These are phyloP conservation scores for Panzeria rudis DNA, from an alignment of 2,888 invertebrate genomes.

Conservation along the genomic window DNA sequence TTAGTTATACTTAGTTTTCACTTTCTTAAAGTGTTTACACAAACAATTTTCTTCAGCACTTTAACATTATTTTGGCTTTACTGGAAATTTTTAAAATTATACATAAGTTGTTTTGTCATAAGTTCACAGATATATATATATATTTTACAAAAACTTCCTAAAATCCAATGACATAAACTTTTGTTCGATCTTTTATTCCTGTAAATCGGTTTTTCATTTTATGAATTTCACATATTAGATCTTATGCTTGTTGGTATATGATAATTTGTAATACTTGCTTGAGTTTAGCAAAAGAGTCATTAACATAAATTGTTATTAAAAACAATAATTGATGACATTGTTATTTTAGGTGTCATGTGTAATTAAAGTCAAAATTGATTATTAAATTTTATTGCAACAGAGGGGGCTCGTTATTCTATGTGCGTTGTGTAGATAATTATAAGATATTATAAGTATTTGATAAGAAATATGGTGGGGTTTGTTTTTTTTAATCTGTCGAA, in stretches of 20 bases:
- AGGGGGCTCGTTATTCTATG: background rate
- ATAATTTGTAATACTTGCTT: conserved; percentile 30
- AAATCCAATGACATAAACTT: too few species aligned
- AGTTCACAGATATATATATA: too few species aligned
- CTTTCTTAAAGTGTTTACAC: too few species aligned
- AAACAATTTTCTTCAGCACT: too few species aligned
- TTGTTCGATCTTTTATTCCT: too few species aligned
- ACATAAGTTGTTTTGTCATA: too few species aligned
- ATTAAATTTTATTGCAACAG: conserved; percentile 36
- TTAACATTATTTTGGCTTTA: too few species aligned
- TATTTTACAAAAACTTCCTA: too few species aligned
- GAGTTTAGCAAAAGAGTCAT: conserved; percentile 45
- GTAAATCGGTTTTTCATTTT: too few species aligned
- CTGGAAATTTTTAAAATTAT: too few species aligned
- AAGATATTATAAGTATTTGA: background rate
- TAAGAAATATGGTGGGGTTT: background rate
- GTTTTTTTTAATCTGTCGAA: background rate
- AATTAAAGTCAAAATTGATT: conserved; percentile 67
- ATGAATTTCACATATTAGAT: too few species aligned
- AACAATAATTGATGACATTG: conserved; percentile 71
- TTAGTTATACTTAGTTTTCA: too few species aligned
- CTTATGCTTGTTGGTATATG: conserved; percentile 9
- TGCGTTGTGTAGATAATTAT: background rate
- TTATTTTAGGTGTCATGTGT: conserved; percentile 68
- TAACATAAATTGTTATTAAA: conserved; percentile 71